Evolutionary conservation across 2,888 invertebrate genomes (phyloP), one percentile per base, ranked within the genome.

Genomic region (Sarcophaga rosellei): DNA sequence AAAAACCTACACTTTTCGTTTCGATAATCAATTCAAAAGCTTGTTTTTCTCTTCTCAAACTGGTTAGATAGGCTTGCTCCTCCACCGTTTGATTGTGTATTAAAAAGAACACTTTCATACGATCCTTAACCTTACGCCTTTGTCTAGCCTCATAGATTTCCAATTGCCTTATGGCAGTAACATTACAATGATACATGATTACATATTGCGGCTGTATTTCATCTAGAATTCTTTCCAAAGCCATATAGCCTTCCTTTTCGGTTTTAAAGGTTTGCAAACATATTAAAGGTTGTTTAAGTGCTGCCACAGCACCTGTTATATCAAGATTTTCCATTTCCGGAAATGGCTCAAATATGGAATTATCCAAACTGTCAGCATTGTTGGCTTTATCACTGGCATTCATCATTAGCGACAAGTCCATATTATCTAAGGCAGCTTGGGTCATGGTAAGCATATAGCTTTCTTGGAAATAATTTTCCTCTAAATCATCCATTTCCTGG

Each of bases 21-120:
- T 96, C 95, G 89, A 99, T 99, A 62, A 99, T 94, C 89, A 95
- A 94, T 91, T 99, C 99, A 93, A 99, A 99, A 0, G 99, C 97
- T 91, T 97, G 96, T 92, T 99, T 99, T 93, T 99, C 99, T 86
- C 97, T 95, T 88, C 98, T 95, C 80, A 99, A 94, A 0, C 97
- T 95, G 1, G 98, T 98, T 57, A 99, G 94, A 93, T 99, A 99
- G 3, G 97, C 96, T 94, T 99, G 99, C 93, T 99, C 99, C 93
- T 99, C 99, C 0, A 98, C 97, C 10, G 99, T 99, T 85, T 96
- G 96, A 12, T 96, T 96, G 92, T 99, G 98, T 88, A 99, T 95
- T 72, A 99, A 92, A 90, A 99, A 98, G 93, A 97, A 99, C 11
- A 99, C 96, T 90, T 96, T 96, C 6, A 96, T 92, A 20, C 94